Evolutionary conservation across 2,888 invertebrate genomes (phyloP).

Genomic region (Seira ritae): DNA sequence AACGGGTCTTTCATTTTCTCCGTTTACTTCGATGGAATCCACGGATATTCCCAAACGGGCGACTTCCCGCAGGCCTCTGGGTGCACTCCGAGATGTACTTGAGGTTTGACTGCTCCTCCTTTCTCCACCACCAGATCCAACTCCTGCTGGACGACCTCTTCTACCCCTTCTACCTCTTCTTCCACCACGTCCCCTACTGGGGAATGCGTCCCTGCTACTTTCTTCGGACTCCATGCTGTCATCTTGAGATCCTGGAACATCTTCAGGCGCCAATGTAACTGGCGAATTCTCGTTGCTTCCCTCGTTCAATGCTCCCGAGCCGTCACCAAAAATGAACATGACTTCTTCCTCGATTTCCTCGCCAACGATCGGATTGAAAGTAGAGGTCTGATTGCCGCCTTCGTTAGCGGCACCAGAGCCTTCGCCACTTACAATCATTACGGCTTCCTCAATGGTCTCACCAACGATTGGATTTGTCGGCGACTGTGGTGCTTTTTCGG

Average conservation of each 20-base stretch:
- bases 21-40: constrained; percentile 72
- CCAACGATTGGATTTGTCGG: constrained; percentile 76
- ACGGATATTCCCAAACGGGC: constrained; percentile 71
- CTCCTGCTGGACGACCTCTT: constrained; percentile 46
- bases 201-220: constrained; percentile 76
- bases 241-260: constrained; percentile 60
- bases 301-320: constrained; percentile 80
- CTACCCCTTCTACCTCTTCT: constrained; percentile 71
- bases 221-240: constrained; percentile 68
- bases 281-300: constrained; percentile 71
- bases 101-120: constrained; percentile 44
- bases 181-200: constrained; percentile 72
- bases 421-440: constrained; percentile 79
- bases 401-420: constrained; percentile 60
- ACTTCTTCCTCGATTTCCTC: constrained; percentile 86
- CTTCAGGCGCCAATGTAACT: constrained; percentile 51
- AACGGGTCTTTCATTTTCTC: constrained; percentile 78
- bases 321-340: constrained; percentile 84
- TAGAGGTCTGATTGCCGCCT: not conserved
- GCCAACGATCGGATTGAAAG: constrained; percentile 77
- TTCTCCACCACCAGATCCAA: not conserved
- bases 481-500: not conserved
- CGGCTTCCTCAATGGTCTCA: constrained; percentile 84
- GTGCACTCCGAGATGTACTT: constrained; percentile 26
- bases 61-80: constrained; percentile 58